These are phyloP conservation scores for Bombus confusus DNA, from an alignment of 1,140 invertebrate genomes.

Conservation along the genomic window DNA sequence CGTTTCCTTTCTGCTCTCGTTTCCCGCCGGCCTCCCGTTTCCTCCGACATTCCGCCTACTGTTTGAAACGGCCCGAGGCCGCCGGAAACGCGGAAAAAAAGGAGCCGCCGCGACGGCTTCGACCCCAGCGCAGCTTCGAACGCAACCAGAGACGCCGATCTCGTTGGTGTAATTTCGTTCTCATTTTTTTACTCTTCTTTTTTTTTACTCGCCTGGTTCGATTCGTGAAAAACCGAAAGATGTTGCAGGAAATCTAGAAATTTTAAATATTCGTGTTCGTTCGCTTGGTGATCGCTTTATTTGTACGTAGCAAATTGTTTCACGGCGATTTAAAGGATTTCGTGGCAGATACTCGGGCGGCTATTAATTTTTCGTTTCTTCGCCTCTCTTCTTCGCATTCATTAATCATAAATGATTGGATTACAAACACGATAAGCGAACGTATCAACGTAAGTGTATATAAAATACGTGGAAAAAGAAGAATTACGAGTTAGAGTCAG, in stretches of 20 bases:
- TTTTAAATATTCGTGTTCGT: background rate
- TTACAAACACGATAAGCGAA: background rate
- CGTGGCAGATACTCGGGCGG: background rate
- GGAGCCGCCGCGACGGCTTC: conserved; percentile 31
- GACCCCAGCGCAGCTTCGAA: background rate
- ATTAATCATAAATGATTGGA: conserved; percentile 5
- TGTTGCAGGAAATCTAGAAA: background rate
- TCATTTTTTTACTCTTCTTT: too few species aligned
- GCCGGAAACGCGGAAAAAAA: conserved; percentile 33
- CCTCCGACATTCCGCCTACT: conserved; percentile 13
- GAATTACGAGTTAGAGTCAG: background rate
- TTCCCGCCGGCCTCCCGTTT: conserved; percentile 25
- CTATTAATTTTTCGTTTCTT: background rate
- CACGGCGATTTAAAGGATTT: too few species aligned
- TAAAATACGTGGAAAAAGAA: background rate
- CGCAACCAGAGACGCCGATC: background rate
- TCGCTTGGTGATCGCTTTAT: too few species aligned
- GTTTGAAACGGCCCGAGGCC: conserved; percentile 21
- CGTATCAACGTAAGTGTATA: background rate
- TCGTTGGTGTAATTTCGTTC: background rate
- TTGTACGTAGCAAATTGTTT: background rate
- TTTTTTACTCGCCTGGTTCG: background rate
- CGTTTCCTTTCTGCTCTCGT: conserved; percentile 45
- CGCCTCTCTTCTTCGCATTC: background rate
- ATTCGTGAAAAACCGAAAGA: background rate